Evolutionary conservation across 2,113 vertebrate genomes (phyloP).

Genomic region (Xenopus borealis): DNA sequence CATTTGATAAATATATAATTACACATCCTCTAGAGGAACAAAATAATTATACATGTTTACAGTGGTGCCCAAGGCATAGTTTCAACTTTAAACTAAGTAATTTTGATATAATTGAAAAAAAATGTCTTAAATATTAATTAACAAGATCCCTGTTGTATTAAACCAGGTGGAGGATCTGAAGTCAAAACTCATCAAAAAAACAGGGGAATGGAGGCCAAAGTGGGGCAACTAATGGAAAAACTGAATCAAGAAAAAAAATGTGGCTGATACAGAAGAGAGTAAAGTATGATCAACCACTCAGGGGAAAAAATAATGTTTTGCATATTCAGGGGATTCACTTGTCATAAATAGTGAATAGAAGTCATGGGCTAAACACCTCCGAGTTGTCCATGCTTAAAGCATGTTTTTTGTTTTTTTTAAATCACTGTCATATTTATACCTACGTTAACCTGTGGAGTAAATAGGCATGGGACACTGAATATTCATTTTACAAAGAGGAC

Average conservation of each 20-base stretch:
- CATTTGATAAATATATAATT: conserved; percentile 81
- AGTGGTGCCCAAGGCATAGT: conserved; percentile 75
- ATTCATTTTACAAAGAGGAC: too few species aligned
- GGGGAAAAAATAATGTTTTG: too few species aligned
- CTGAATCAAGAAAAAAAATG: conserved; percentile 61
- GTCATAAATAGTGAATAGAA: too few species aligned
- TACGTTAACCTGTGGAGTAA: too few species aligned
- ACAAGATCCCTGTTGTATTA: conserved; percentile 70
- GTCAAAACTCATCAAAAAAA: conserved; percentile 79
- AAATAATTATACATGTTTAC: conserved; percentile 79
- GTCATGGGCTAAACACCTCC: too few species aligned
- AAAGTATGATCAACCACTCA: conserved; percentile 45
- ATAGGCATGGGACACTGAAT: too few species aligned
- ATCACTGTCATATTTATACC: too few species aligned
- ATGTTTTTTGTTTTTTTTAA: too few species aligned
- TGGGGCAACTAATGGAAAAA: conserved; percentile 66
- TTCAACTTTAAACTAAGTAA: conserved; percentile 70
- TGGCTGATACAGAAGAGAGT: conserved; percentile 61
- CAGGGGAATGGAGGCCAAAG: conserved; percentile 71
- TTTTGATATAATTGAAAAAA: conserved; percentile 79
- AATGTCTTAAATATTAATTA: conserved; percentile 79
- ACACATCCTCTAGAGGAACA: conserved; percentile 71
- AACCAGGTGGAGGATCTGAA: conserved; percentile 84
- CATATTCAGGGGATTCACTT: background rate
- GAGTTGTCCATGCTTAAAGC: too few species aligned